Evolutionary conservation across 2,797 vertebrate species (phyloP).

Genomic region (Zalophus californianus): DNA sequence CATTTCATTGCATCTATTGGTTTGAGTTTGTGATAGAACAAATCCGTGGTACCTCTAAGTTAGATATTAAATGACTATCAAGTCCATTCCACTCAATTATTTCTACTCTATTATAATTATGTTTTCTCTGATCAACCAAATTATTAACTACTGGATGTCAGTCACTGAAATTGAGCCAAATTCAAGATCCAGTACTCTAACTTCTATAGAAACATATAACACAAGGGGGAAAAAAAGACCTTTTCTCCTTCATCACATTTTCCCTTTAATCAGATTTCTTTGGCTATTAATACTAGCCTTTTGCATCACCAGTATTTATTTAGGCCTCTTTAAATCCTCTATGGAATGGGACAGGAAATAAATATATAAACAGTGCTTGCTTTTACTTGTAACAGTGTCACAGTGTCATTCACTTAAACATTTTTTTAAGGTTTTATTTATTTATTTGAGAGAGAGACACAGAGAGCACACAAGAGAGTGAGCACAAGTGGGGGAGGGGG

Average conservation of each 20-base stretch:
- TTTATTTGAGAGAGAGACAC: neutral
- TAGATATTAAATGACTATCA: neutral
- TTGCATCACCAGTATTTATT: neutral
- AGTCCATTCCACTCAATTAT: neutral
- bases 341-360: neutral
- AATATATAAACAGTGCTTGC: neutral
- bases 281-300: neutral
- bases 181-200: neutral
- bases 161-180: neutral
- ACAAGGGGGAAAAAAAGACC: neutral
- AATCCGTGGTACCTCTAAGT: neutral
- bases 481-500: neutral
- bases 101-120: constrained; percentile 8
- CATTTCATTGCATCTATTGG: neutral
- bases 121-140: neutral
- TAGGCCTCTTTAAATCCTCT: neutral
- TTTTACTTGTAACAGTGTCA: neutral
- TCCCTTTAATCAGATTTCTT: neutral
- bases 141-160: neutral
- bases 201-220: neutral
- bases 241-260: neutral
- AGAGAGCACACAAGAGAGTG: neutral
- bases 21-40: constrained; percentile 16
- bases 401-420: neutral
- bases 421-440: neutral